A percentile compares a stretch with the other conserved stretches of the same genome.
Conservation (phyloP, 2,113 vertebrate species). For the Poeciliopsis prolifica region DNA sequence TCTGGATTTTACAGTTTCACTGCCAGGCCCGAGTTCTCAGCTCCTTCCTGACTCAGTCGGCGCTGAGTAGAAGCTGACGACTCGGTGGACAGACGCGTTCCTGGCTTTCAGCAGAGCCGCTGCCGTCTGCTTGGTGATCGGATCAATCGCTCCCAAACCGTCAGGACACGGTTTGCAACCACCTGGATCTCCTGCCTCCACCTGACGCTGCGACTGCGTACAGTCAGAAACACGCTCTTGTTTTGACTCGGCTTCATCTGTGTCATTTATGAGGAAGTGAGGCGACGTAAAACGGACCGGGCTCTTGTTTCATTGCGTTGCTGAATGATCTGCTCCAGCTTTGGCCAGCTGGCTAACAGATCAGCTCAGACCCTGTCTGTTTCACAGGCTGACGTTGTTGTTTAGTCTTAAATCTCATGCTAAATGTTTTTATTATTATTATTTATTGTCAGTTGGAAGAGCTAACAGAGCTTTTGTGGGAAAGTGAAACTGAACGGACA, state of each 20-base stretch:
- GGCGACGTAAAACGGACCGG: neutral
- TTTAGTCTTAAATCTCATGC: neutral
- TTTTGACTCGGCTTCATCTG: neutral
- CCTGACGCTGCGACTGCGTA: neutral
- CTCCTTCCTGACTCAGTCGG: neutral
- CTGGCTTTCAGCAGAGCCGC: slow-evolving; percentile 71
- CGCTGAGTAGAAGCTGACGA: slow-evolving; percentile 17
- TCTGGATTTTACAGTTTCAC: neutral
- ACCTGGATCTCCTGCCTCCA: slow-evolving; percentile 29
- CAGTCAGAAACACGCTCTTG: neutral
- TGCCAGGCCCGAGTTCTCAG: neutral
- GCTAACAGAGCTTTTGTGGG: neutral
- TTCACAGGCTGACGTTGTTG: neutral
- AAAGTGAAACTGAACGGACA: neutral
- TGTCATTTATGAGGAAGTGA: neutral
- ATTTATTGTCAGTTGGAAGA: neutral
- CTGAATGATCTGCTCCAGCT: neutral
- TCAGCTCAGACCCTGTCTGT: neutral
- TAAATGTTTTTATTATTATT: too few relatives aligned
- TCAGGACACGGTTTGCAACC: slow-evolving; percentile 57
- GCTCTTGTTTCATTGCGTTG: neutral
- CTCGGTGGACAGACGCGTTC: slow-evolving; percentile 56
- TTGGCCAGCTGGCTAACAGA: neutral
- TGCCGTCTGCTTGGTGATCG: slow-evolving; percentile 64
- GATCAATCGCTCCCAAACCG: slow-evolving; percentile 38